phyloP scores from a whole-genome alignment of 2,797 vertebrate species.

The Melanotaenia maccullochi region DNA sequence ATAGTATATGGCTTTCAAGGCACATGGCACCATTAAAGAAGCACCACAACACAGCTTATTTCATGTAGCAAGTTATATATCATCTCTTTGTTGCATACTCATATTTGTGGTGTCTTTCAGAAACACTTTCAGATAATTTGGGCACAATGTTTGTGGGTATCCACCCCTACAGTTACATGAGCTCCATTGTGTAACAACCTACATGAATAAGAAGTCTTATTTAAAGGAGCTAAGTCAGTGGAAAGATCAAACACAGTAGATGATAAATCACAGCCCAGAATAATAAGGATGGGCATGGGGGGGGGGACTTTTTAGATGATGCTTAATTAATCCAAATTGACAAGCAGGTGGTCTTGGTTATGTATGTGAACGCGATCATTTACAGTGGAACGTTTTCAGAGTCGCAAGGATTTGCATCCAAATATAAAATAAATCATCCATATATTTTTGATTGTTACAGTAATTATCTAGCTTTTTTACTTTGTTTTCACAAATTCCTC shows the following conservation, averaged over 20 bases:
- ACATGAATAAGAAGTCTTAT: constrained; percentile 23
- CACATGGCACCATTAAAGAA: constrained; percentile 26
- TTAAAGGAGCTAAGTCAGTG: constrained; percentile 6
- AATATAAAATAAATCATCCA: too few species aligned
- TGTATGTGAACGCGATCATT: too few species aligned
- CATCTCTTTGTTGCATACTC: constrained; percentile 14
- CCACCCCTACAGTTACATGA: constrained; percentile 13
- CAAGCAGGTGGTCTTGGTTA: constrained; percentile 4
- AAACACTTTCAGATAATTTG: constrained; percentile 31
- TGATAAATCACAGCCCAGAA: constrained; percentile 13
- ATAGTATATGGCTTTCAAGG: constrained; percentile 14
- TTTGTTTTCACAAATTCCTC: too few species aligned
- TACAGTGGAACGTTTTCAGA: too few species aligned
- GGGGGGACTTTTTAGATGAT: constrained; percentile 29
- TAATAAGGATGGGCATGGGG: constrained; percentile 22
- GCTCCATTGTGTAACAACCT: constrained; percentile 20
- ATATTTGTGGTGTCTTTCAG: constrained; percentile 40
- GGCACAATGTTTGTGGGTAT: constrained; percentile 33
- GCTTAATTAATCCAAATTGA: constrained; percentile 39
- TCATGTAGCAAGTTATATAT: constrained; percentile 49
- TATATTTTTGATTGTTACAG: too few species aligned
- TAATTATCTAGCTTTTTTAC: too few species aligned
- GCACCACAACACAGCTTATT: constrained; percentile 42
- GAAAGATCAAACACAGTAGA: constrained; percentile 19
- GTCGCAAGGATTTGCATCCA: constrained; percentile 16